Evolutionary conservation across 2,113 vertebrate genomes (phyloP).

Genomic region (Heteronetta atricapilla): DNA sequence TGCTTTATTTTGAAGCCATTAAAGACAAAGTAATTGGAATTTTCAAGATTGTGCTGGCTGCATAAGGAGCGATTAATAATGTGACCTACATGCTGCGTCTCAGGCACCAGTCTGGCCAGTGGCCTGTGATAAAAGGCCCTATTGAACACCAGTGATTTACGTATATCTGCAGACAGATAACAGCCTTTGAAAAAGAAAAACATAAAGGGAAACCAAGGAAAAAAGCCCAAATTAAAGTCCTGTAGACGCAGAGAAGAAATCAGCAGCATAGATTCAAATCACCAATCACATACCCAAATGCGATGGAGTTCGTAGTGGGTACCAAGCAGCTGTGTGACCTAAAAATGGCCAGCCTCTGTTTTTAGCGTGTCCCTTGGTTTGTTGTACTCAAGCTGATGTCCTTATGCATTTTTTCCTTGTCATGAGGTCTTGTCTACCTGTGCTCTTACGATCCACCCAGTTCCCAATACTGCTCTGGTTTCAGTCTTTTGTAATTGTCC

Average conservation of each 20-base stretch:
- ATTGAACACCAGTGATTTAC: conserved; percentile 45
- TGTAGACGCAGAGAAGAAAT: background rate
- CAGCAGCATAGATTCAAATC: background rate
- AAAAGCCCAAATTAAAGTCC: background rate
- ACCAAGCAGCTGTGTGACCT: background rate
- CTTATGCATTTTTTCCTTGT: background rate
- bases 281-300: background rate
- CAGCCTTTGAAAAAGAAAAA: conserved; percentile 12
- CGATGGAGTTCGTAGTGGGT: background rate
- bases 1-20: background rate
- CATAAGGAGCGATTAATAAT: conserved; percentile 42
- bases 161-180: background rate
- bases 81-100: conserved; percentile 56
- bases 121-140: conserved; percentile 49
- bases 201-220: background rate
- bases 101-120: conserved; percentile 26
- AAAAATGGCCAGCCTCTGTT: background rate
- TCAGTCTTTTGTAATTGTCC: background rate
- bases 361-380: background rate
- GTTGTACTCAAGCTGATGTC: background rate
- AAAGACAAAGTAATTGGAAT: background rate
- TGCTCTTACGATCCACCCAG: background rate
- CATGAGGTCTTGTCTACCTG: background rate
- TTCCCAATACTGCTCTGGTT: background rate
- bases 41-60: background rate